Evolutionary conservation across 1,140 invertebrate species (phyloP), one percentile per base, ranked within the genome.

Genomic region (Aradophagus sp.): DNA sequence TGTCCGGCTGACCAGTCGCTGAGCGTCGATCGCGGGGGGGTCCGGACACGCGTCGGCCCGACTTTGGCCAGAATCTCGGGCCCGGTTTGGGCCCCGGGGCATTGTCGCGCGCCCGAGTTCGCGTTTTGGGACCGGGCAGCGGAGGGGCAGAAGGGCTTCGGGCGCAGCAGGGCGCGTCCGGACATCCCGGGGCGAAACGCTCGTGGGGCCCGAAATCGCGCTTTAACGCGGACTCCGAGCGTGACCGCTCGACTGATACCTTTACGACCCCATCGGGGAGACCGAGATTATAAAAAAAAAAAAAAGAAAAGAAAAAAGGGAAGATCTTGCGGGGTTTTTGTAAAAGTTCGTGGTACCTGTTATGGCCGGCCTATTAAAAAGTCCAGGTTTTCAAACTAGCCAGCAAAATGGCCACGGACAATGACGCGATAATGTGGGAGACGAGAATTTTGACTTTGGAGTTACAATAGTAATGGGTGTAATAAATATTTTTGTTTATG

Each of bases 191-290:
- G 26, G 75, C 32, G 77, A 77, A 63, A 65, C 67, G 73, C 74
- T 82, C 78, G 78, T 83, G 52, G 78, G 76, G 53, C 74, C 75
- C 66, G 71, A 82, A 83, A 83, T 82, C 78, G 68, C 74, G 56
- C 56, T 55, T 81, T 79, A 81, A 80, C 73, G 42, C 62, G 23
- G 16, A 41, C 16, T 16, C 27, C 52, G 6, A 70, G 66, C 65
- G 74, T 75, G 73, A 77, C 77, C 67, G 45, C 48, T 72, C 41
- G 36, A 38, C 74, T 74, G 59, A 71, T 80, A 44, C 62, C 41
- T 80, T 78, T 76, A 75, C 47, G 56, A 53, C 41, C 27, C 16
- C 10, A 35, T 45, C 16, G 6, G 7, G 34, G 45, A 26, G 11
- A 15, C 16, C 10, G 27, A n/a, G 11, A 5, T n/a, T 8, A 15